A percentile compares a stretch with the other conserved stretches of the same genome.
Conservation (phyloP, 1,140 invertebrate species). For the Melanaphis sacchari region DNA sequence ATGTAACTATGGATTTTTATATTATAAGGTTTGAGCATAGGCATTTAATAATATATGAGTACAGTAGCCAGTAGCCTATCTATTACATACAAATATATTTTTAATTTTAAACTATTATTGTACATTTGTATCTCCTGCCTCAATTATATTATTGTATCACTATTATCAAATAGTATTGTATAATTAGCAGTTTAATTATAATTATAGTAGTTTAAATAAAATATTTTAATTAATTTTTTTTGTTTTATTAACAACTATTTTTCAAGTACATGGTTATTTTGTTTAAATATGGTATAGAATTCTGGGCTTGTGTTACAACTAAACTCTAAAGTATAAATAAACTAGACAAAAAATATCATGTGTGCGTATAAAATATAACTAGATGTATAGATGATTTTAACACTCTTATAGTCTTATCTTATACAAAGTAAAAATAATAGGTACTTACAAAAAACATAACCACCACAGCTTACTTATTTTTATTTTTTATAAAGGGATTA, state of each 20-base stretch:
- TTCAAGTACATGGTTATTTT: not conserved
- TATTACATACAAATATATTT: not conserved
- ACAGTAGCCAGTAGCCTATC: no score
- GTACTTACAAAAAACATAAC: slow-evolving; percentile 9
- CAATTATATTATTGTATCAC: not conserved
- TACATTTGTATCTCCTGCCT: not conserved
- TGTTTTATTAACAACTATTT: not conserved
- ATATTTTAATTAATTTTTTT: not conserved
- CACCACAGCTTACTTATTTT: not conserved
- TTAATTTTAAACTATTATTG: not conserved
- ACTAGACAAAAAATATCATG: not conserved
- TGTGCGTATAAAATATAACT: slow-evolving; percentile 12
- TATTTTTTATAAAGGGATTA: slow-evolving; percentile 55
- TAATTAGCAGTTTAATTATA: not conserved
- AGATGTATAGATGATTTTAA: not conserved
- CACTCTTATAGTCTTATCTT: slow-evolving; percentile 13
- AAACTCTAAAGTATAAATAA: slow-evolving; percentile 18
- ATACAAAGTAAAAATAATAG: slow-evolving; percentile 36
- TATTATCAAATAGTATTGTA: no score
- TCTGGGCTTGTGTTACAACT: not conserved
- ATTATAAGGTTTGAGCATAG: not conserved
- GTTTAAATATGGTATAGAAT: not conserved
- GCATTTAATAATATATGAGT: not conserved
- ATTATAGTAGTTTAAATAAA: not conserved
- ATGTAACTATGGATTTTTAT: not conserved